These are phyloP conservation scores for Odontomyia ornata DNA, from an alignment of 2,888 invertebrate genomes.

Conservation along the genomic window DNA sequence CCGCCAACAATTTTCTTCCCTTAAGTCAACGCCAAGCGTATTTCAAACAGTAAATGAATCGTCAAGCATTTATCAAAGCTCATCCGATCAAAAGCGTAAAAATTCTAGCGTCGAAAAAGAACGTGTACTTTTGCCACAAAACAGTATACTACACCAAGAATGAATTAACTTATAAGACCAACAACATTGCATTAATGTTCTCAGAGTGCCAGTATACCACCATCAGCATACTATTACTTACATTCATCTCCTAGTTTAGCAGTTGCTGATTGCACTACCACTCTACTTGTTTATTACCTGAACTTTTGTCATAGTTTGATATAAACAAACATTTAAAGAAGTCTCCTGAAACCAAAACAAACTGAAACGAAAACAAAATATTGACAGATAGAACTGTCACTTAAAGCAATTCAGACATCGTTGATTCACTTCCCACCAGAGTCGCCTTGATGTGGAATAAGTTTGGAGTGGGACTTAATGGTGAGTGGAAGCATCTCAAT, in stretches of 20 bases:
- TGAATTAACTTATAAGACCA: slow-evolving; percentile 40
- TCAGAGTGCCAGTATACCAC: slow-evolving; percentile 47
- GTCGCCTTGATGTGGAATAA: too few relatives aligned
- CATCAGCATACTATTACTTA: slow-evolving; percentile 62
- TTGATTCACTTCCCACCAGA: too few relatives aligned
- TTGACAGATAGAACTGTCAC: too few relatives aligned
- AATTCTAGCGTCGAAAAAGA: slow-evolving; percentile 33
- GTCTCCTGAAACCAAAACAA: too few relatives aligned
- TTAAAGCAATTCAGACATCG: too few relatives aligned
- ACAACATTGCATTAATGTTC: slow-evolving; percentile 8
- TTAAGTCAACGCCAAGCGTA: slow-evolving; percentile 54
- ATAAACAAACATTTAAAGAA: too few relatives aligned
- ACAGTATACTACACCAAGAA: slow-evolving; percentile 44
- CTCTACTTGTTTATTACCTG: slow-evolving; percentile 58
- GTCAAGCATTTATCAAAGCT: slow-evolving; percentile 32
- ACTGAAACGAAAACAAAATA: too few relatives aligned
- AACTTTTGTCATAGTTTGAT: slow-evolving; percentile 62
- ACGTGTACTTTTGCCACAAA: slow-evolving; percentile 40
- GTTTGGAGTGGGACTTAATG: too few relatives aligned
- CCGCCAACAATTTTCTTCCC: slow-evolving; percentile 65
- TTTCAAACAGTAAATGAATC: neutral
- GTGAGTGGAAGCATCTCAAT: too few relatives aligned
- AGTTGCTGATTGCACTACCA: slow-evolving; percentile 66
- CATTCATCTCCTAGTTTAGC: slow-evolving; percentile 59
- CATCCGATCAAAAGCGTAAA: slow-evolving; percentile 47